These are phyloP conservation scores for Ptychobarbus kaznakovi DNA, from an alignment of 2,797 vertebrate genomes.

Conservation along the genomic window DNA sequence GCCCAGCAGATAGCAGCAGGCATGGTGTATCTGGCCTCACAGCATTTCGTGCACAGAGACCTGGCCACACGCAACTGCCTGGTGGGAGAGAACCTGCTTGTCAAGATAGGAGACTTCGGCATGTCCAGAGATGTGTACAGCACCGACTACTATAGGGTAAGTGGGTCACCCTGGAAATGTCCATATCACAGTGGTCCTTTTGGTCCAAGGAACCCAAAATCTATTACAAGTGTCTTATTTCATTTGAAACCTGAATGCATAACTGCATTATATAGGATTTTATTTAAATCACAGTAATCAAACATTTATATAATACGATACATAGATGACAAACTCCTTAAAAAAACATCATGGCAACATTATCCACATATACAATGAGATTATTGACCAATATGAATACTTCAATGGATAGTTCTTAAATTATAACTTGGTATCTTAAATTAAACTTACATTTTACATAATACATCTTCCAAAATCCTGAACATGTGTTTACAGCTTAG, in stretches of 20 bases:
- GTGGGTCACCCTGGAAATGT: neutral
- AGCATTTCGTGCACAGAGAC: slow-evolving; percentile 98
- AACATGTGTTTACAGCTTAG: neutral
- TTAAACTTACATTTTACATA: neutral
- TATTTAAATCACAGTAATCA: neutral
- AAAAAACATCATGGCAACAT: neutral
- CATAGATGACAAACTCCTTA: neutral
- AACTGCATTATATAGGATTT: neutral
- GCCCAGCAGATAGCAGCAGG: slow-evolving; percentile 98
- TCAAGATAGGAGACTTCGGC: slow-evolving; percentile 98
- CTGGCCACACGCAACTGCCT: slow-evolving; percentile 97
- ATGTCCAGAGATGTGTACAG: slow-evolving; percentile 99
- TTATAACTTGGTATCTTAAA: neutral
- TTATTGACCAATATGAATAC: neutral
- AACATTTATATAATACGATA: neutral
- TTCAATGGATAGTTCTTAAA: neutral
- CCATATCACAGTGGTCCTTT: neutral
- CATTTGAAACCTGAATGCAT: neutral
- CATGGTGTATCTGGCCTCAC: slow-evolving; percentile 98
- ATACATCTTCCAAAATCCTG: neutral
- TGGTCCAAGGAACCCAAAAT: neutral
- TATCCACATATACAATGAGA: neutral
- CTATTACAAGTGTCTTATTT: neutral
- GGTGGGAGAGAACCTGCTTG: slow-evolving; percentile 95
- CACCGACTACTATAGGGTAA: slow-evolving; percentile 98